These are phyloP conservation scores for Hippopotamyrus pictus DNA, from an alignment of 2,797 vertebrate species.

Conservation along the genomic window DNA sequence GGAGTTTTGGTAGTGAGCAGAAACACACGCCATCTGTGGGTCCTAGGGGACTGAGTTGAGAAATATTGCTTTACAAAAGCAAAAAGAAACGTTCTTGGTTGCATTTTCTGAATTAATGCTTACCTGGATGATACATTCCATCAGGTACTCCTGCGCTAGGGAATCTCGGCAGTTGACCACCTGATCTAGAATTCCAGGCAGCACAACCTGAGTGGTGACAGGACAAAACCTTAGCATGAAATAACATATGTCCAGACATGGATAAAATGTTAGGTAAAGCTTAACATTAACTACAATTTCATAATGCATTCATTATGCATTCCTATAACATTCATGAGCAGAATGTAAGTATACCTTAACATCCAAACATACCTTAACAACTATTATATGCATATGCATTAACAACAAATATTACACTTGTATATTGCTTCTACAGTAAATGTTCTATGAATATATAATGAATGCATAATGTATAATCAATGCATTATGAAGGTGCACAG, in stretches of 20 bases:
- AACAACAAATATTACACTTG: not conserved
- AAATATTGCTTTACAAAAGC: not conserved
- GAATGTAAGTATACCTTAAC: not conserved
- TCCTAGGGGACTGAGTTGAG: not conserved
- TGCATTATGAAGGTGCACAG: not conserved
- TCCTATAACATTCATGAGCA: not conserved
- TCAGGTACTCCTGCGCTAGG: slow-evolving; percentile 95
- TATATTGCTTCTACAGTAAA: not conserved
- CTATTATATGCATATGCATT: not conserved
- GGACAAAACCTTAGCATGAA: not conserved
- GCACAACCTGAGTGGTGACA: slow-evolving; percentile 71
- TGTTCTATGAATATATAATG: not conserved
- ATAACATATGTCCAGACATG: not conserved
- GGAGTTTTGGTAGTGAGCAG: not conserved
- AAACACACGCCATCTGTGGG: not conserved
- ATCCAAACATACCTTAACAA: not conserved
- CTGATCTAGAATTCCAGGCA: slow-evolving; percentile 90
- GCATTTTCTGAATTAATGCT: not conserved
- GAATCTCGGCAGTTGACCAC: slow-evolving; percentile 96
- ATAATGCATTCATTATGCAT: not conserved
- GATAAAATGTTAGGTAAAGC: not conserved
- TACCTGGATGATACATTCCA: slow-evolving; percentile 99
- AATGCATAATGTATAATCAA: not conserved
- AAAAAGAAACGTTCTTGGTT: not conserved
- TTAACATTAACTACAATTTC: not conserved